phyloP scores from a whole-genome alignment of 2,888 invertebrate species.

The Notodonta ziczac region DNA sequence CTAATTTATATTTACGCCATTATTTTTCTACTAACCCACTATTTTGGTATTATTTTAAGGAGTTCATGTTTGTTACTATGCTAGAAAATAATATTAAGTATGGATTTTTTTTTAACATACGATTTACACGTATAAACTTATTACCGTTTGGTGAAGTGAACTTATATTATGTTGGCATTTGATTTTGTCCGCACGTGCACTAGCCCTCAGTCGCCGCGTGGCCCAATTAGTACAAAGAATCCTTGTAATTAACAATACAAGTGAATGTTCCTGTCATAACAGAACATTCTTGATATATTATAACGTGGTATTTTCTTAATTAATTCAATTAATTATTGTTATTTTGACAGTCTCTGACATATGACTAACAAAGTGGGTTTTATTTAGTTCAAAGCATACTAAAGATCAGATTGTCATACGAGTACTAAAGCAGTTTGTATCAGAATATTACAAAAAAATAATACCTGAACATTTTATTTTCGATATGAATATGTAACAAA shows the following conservation, averaged over 20 bases:
- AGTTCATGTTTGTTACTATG: no score
- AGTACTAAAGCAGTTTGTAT: conserved; percentile 13
- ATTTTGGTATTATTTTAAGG: no score
- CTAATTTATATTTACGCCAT: no score
- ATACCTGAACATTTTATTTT: no score
- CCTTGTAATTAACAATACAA: conserved; percentile 33
- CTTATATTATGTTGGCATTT: neutral
- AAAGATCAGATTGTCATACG: neutral
- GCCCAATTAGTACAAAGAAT: conserved; percentile 45
- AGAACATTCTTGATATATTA: conserved; percentile 29
- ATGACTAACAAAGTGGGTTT: neutral
- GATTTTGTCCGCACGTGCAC: conserved; percentile 33
- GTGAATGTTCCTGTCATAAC: conserved; percentile 27
- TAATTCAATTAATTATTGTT: conserved; percentile 6
- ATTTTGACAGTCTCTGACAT: neutral
- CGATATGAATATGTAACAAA: no score
- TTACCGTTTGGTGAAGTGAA: no score
- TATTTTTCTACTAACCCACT: no score
- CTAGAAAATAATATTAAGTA: no score
- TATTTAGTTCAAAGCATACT: neutral
- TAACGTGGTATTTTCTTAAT: conserved; percentile 30
- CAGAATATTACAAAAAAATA: neutral
- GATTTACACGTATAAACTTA: no score
- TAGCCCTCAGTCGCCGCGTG: conserved; percentile 25
- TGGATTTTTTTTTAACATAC: no score